Evolutionary conservation across 2,888 invertebrate genomes (phyloP), one percentile per base, ranked within the genome.

Genomic region (Sinhomidia bicolor): DNA sequence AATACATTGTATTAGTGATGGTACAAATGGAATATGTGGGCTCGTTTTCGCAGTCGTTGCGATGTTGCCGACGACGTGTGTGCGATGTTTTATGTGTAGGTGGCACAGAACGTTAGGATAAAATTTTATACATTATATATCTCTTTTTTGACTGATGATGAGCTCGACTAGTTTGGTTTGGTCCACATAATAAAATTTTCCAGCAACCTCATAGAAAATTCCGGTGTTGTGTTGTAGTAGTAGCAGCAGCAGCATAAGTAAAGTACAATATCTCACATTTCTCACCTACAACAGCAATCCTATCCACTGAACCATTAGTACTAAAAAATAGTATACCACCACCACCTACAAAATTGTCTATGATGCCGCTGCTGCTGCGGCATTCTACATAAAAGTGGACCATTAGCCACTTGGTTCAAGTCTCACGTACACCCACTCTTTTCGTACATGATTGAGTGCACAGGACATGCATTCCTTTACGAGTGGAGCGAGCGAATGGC

Each of bases 401-500:
- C 65, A 88, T 80, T 79, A 88, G 71, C 88, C 88, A 88, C 88
- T 88, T 80, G 84, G 71, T 44, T 88, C 74, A 84, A 84, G 79
- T 88, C 78, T 88, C 88, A 88, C 88, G 84, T 88, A 68, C 71
- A 41, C 83, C 79, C 20, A 87, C 82, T 88, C 76, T 82, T 82
- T 79, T 82, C 41, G 85, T 57, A 57, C 57, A 54, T 81, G 81
- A 87, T 74, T 81, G 86, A 85, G 85, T 68, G 32, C 80, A 57
- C 86, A 36, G 4, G 36, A 44, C 74, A 57, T 79, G 29, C 54
- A 29, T 68, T 60, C 12, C 57, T 83, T 36, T 36, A 44, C 74
- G 26, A 23, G 26, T n/a, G n/a, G n/a, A n/a, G n/a, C n/a, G n/a
- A 12, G 36, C 41, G 44, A 17, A 9, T 23, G 5, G 26, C 68